phyloP scores from a whole-genome alignment of 2,113 vertebrate genomes.

The Motacilla tschutschensis region DNA sequence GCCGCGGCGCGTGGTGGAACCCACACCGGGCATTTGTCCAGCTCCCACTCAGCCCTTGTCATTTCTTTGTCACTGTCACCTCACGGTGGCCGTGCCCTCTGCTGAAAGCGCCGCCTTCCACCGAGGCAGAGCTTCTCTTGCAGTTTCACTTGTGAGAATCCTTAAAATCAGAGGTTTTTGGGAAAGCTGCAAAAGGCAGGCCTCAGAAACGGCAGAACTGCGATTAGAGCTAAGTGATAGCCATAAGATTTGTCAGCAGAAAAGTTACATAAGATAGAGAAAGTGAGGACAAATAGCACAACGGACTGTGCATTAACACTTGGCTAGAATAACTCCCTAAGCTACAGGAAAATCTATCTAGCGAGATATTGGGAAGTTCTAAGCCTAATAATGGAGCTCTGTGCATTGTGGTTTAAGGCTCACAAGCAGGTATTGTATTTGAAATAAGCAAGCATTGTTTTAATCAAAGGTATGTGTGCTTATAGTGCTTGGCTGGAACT shows the following conservation, averaged over 20 bases:
- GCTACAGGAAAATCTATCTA: neutral
- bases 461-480: neutral
- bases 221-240: neutral
- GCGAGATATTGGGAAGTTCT: neutral
- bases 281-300: neutral
- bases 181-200: neutral
- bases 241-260: neutral
- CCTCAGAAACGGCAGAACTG: neutral
- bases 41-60: neutral
- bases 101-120: neutral
- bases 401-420: neutral
- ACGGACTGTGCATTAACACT: neutral
- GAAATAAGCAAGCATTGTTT: neutral
- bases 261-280: neutral
- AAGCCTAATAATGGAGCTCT: neutral
- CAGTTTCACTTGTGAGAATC: too few species aligned
- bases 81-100: neutral
- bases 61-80: neutral
- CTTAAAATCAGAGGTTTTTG: neutral
- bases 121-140: neutral
- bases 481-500: neutral
- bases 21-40: neutral
- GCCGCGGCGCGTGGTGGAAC: fast-evolving
- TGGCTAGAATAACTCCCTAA: neutral
- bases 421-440: neutral